A percentile compares a stretch with the other conserved stretches of the same genome.
phyloP scores from a whole-genome alignment of 2,888 invertebrate species.

The Pterobdella sp. region DNA sequence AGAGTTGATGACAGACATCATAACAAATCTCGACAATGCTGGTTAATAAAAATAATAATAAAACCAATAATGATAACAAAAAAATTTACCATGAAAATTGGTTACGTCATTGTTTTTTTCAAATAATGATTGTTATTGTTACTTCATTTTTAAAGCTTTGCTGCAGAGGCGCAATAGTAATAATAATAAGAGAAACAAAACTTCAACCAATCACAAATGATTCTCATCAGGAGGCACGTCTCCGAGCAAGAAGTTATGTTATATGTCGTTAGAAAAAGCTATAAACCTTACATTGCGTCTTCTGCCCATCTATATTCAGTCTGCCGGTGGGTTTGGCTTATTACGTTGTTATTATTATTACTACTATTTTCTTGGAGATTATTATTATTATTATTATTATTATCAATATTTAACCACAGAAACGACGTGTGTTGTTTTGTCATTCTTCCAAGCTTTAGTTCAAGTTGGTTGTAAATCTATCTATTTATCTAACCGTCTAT shows the following conservation, averaged over 20 bases:
- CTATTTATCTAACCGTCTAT: too few relatives aligned
- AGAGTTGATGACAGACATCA: constrained; percentile 2
- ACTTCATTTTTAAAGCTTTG: neutral
- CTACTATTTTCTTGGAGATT: neutral
- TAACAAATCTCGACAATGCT: neutral
- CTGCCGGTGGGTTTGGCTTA: neutral
- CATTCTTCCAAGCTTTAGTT: neutral
- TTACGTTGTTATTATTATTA: neutral
- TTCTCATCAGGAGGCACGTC: constrained; percentile 3
- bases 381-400: neutral
- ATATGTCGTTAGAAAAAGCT: neutral
- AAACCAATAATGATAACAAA: neutral
- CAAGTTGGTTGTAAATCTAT: too few relatives aligned
- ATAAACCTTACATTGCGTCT: neutral
- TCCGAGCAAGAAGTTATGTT: constrained; percentile 4
- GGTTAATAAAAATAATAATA: neutral
- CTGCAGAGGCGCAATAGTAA: neutral
- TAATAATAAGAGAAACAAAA: neutral
- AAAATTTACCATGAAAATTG: too few relatives aligned
- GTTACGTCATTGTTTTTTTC: neutral
- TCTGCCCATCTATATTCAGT: constrained; percentile 11
- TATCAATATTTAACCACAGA: neutral
- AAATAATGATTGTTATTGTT: neutral
- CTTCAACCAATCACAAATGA: too few relatives aligned
- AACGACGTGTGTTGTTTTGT: neutral